phyloP scores from a whole-genome alignment of 1,140 invertebrate species.

The Oreohelix idahoensis region DNA sequence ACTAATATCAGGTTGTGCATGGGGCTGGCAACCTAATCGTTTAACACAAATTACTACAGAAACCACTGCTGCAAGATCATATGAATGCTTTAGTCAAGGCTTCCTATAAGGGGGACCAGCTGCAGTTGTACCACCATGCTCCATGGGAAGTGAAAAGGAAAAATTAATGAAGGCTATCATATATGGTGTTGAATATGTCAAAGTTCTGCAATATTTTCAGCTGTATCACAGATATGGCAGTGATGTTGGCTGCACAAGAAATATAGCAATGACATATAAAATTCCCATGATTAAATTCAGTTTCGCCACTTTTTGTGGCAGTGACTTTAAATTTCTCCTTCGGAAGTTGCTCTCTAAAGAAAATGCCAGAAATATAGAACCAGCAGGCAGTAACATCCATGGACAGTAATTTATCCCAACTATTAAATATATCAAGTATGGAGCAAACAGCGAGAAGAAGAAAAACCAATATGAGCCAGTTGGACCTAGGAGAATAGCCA shows the following conservation, averaged over 20 bases:
- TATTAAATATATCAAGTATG: constrained; percentile 91
- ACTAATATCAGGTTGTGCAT: too few relatives aligned
- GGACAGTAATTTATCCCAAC: constrained; percentile 83
- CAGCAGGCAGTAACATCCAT: constrained; percentile 90
- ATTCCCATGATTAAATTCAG: constrained; percentile 93
- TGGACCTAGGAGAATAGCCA: constrained; percentile 93
- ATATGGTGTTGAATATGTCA: too few relatives aligned
- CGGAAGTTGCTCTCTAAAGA: constrained; percentile 91
- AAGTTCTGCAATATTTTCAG: too few relatives aligned
- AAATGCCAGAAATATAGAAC: constrained; percentile 90
- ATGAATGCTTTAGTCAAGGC: too few relatives aligned
- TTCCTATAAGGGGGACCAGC: too few relatives aligned
- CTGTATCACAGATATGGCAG: constrained; percentile 43
- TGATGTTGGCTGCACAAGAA: constrained; percentile 48
- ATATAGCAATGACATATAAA: constrained; percentile 84
- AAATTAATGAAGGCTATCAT: too few relatives aligned
- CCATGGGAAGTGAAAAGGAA: too few relatives aligned
- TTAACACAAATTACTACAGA: too few relatives aligned
- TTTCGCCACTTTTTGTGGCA: constrained; percentile 90
- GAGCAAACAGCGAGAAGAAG: constrained; percentile 90
- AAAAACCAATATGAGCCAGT: constrained; percentile 92
- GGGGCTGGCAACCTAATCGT: too few relatives aligned
- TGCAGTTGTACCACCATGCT: too few relatives aligned
- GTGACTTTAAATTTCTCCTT: constrained; percentile 82
- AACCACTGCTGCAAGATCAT: too few relatives aligned